Evolutionary conservation across 2,888 invertebrate genomes (phyloP).

Genomic region (Napeogenes inachia): DNA sequence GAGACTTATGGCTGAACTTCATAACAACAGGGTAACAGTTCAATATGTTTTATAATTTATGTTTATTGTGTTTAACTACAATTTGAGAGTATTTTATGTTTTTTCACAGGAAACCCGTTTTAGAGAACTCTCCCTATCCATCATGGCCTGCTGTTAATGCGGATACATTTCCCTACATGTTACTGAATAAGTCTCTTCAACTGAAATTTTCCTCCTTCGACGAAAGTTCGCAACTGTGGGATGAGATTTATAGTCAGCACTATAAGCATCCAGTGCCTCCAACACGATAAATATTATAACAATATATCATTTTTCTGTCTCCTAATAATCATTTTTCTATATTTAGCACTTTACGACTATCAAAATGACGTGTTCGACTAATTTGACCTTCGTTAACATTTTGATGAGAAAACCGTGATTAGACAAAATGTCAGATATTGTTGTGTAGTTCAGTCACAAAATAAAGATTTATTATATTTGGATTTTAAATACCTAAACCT

Average conservation of each 20-base stretch:
- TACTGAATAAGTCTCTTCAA: slow-evolving; percentile 34
- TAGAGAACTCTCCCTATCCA: slow-evolving; percentile 33
- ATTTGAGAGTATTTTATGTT: neutral
- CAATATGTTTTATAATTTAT: neutral
- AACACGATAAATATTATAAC: neutral
- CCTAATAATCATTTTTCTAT: too few species aligned
- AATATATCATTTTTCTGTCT: slow-evolving; percentile 2
- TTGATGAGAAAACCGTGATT: too few species aligned
- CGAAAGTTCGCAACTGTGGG: slow-evolving; percentile 41
- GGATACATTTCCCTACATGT: slow-evolving; percentile 42
- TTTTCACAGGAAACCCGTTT: slow-evolving; percentile 34
- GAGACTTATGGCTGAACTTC: slow-evolving; percentile 35
- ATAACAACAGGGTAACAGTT: slow-evolving; percentile 32
- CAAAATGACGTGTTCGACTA: too few species aligned
- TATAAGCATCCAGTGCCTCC: slow-evolving; percentile 40
- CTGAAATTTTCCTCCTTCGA: slow-evolving; percentile 34
- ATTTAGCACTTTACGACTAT: too few species aligned
- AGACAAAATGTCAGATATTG: too few species aligned
- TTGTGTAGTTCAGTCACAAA: too few species aligned
- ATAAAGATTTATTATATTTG: too few species aligned
- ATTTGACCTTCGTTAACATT: too few species aligned
- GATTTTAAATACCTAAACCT: too few species aligned
- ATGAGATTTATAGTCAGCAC: slow-evolving; percentile 41
- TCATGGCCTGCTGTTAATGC: slow-evolving; percentile 41
- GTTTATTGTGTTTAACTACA: neutral